These are phyloP conservation scores for Habrosyne pyritoides DNA, from an alignment of 2,888 invertebrate genomes.

Conservation along the genomic window DNA sequence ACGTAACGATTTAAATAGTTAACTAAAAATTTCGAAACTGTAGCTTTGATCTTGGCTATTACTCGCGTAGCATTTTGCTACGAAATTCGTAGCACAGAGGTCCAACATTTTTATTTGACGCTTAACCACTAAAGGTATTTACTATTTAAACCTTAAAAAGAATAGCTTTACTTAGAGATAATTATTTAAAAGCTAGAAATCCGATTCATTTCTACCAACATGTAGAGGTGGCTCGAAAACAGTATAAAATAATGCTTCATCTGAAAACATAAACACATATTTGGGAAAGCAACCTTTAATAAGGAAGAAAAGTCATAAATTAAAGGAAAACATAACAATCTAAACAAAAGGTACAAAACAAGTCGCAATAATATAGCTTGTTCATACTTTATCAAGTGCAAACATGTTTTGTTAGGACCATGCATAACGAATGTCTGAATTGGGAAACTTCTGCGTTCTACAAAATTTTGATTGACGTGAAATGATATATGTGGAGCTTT, in stretches of 20 bases:
- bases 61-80: constrained; percentile 5
- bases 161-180: too few relatives aligned
- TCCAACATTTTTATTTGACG: too few relatives aligned
- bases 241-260: too few relatives aligned
- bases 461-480: neutral
- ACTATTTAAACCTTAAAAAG: too few relatives aligned
- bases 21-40: too few relatives aligned
- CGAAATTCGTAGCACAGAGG: neutral
- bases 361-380: constrained; percentile 6
- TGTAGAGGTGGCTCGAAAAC: too few relatives aligned
- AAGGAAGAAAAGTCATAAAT: neutral
- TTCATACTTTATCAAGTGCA: constrained; percentile 4
- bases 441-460: neutral
- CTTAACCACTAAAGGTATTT: too few relatives aligned
- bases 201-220: too few relatives aligned
- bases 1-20: too few relatives aligned
- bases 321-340: neutral
- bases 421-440: neutral
- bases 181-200: too few relatives aligned
- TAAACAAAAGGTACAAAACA: neutral
- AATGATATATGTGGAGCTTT: neutral
- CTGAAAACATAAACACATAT: too few relatives aligned
- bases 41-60: too few relatives aligned
- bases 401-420: neutral
- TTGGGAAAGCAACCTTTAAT: neutral